These are phyloP conservation scores for Bubalus kerabau DNA, from an alignment of 2,113 vertebrate genomes.

Conservation along the genomic window DNA sequence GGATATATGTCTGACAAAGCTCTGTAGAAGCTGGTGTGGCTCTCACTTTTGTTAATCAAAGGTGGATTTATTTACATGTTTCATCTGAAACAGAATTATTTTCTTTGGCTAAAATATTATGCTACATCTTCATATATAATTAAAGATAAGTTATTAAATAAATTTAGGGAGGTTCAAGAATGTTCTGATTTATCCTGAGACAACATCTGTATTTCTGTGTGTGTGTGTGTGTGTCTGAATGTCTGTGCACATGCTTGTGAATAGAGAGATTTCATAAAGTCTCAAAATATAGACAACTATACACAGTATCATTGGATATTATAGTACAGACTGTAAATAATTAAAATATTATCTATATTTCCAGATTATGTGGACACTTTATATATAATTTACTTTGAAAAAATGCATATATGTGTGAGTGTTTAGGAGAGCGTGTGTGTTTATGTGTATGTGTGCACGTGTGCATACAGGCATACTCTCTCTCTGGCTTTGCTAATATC, in stretches of 20 bases:
- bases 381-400: neutral
- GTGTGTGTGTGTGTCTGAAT: neutral
- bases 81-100: neutral
- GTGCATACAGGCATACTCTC: neutral
- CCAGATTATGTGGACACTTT: neutral
- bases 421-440: too few species aligned
- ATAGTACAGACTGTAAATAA: neutral
- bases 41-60: neutral
- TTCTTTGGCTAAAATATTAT: neutral
- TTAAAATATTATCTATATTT: neutral
- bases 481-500: neutral
- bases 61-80: neutral
- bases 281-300: neutral
- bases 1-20: neutral
- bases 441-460: neutral
- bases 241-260: neutral
- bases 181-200: neutral
- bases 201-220: neutral
- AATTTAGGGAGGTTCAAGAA: neutral
- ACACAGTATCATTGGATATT: neutral
- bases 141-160: neutral
- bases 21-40: too few species aligned
- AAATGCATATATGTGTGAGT: neutral
- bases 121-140: neutral
- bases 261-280: neutral